Base-by-base conservation (phyloP, 2,113 vertebrate genomes). In the Anhinga anhinga region DNA sequence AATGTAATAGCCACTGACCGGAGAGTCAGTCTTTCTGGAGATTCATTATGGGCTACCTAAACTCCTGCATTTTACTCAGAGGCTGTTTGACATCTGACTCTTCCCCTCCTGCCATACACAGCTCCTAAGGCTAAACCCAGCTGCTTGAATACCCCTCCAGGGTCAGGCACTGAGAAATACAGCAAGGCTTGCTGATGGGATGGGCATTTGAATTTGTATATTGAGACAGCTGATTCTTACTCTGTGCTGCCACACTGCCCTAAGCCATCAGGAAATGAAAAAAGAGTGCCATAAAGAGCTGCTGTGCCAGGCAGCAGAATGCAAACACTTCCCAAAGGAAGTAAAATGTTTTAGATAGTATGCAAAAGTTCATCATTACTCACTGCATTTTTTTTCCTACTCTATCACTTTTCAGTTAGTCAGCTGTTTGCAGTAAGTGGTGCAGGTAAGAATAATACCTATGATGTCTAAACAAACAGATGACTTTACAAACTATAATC, bases 71-170 rank as follows among this genome's bases (percentile, higher is more conserved):
- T 40, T 84, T n/a, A 36, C 29, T 67, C n/a, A 13, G 52, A 16
- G 34, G 12, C 47, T 90, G 47, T 69, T 77, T 59, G 84, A 53
- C 61, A n/a, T n/a, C 38, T 3, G 15, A 5, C 40, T 82, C 55
- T 30, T 34, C 13, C 27, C 13, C 30, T 80, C 32, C 19, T 0
- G 0, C 40, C 30, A 3, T 18, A 7, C 40, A 5, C 26, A 7
- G n/a, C 7, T 73, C 45, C 42, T 40, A 27, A 53, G 32, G 67
- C 58, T 86, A 65, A 79, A 65, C 21, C 18, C 70, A 32, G 20
- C 38, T n/a, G 66, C 62, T 16, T 1, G 38, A 62, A 38, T 13
- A 4, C 16, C 5, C 1, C 30, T 13, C 14, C 27, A 26, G 15
- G 40, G 11, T 25, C 58, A 40, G 82, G 17, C 18, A 3, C 67